A percentile compares a stretch with the other conserved stretches of the same genome.
Evolutionary conservation across 2,888 invertebrate genomes (phyloP).

Genomic region (Agriopis marginaria): DNA sequence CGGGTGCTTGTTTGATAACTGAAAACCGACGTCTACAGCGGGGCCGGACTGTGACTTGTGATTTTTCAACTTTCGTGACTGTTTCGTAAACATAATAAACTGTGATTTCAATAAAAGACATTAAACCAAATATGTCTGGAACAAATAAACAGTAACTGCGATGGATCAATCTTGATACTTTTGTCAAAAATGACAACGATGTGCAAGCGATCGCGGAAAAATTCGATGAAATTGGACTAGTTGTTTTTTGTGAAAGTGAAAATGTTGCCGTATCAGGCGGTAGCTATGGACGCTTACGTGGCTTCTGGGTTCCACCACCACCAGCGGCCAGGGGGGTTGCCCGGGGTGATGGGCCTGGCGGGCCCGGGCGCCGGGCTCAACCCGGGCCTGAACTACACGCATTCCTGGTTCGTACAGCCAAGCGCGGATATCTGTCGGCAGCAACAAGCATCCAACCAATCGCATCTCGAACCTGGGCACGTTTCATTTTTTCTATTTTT

Average conservation of each 20-base stretch:
- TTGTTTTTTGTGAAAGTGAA: constrained; percentile 63
- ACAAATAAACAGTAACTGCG: constrained; percentile 27
- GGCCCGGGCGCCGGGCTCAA: constrained; percentile 82
- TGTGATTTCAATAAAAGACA: constrained; percentile 20
- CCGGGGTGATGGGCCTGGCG: constrained; percentile 86
- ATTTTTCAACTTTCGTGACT: constrained; percentile 22
- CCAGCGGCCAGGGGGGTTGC: constrained; percentile 83
- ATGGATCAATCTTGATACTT: constrained; percentile 59
- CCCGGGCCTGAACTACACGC: constrained; percentile 90
- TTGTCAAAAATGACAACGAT: constrained; percentile 56
- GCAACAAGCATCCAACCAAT: constrained; percentile 90
- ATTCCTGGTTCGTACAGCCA: constrained; percentile 97
- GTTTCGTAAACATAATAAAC: constrained; percentile 28
- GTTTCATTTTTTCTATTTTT: constrained; percentile 88
- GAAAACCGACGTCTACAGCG: constrained; percentile 63
- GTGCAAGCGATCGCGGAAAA: constrained; percentile 61
- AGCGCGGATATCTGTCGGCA: constrained; percentile 96
- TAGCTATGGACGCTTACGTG: constrained; percentile 93
- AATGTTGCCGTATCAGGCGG: constrained; percentile 95
- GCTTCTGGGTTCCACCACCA: constrained; percentile 84
- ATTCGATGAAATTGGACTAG: constrained; percentile 56
- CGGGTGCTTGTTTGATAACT: constrained; percentile 78
- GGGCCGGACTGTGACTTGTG: constrained; percentile 35
- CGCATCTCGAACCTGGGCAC: constrained; percentile 97
- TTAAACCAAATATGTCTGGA: constrained; percentile 8